Conservation (phyloP, 2,888 invertebrate species). For the Melieria picta region DNA sequence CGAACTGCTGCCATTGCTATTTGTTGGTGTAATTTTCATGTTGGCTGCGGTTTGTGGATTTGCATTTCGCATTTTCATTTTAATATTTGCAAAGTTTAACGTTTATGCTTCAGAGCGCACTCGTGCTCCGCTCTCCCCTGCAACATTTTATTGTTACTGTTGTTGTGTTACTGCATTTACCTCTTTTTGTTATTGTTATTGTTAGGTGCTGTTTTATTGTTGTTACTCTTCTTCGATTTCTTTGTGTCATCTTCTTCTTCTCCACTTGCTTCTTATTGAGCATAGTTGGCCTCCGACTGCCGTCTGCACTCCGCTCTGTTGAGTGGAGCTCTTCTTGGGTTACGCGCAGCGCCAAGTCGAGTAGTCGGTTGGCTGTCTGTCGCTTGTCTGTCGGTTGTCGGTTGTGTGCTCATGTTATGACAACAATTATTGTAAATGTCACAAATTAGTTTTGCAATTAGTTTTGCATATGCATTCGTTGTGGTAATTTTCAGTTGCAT, state of each 20-base stretch:
- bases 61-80: slow-evolving; percentile 40
- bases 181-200: background rate
- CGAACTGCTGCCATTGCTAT: slow-evolving; percentile 16
- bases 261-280: slow-evolving; percentile 15
- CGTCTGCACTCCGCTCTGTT: background rate
- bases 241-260: slow-evolving; percentile 27
- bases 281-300: too few relatives aligned
- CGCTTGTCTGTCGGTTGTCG: slow-evolving; percentile 13
- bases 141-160: slow-evolving; percentile 35
- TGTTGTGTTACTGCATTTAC: slow-evolving; percentile 20
- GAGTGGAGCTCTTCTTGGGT: too few relatives aligned
- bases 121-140: slow-evolving; percentile 22
- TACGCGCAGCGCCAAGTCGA: too few relatives aligned
- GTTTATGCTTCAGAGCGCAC: slow-evolving; percentile 47
- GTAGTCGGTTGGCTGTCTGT: slow-evolving; percentile 4
- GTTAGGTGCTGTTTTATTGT: too few relatives aligned
- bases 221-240: slow-evolving; percentile 19
- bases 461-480: slow-evolving; percentile 31
- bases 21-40: slow-evolving; percentile 40
- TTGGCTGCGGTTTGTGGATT: slow-evolving; percentile 48
- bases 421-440: slow-evolving; percentile 53
- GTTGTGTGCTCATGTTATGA: slow-evolving; percentile 49
- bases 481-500: slow-evolving; percentile 13
- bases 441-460: slow-evolving; percentile 51
- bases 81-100: slow-evolving; percentile 40